phyloP scores from a whole-genome alignment of 35 echinoderm and acorn worm species.

The Acanthaster planci region DNA sequence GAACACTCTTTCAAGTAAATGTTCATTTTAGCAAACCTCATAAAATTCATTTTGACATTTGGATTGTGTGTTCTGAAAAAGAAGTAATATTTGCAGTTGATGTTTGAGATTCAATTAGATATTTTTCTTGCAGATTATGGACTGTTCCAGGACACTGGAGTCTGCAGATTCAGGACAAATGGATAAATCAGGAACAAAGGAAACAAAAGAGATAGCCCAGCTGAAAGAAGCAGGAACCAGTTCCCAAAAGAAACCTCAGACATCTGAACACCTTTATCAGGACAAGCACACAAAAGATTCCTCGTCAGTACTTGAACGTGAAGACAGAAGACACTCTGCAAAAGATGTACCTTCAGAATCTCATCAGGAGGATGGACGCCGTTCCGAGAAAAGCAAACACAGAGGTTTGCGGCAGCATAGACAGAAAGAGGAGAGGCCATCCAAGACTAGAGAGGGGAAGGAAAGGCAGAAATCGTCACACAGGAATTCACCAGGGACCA shows the following conservation, averaged over 20 bases:
- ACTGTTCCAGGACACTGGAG: background rate
- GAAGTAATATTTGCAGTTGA: no score
- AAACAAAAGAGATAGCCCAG: no score
- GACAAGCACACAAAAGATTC: no score
- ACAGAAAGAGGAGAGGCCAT: background rate
- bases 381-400: background rate
- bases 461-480: background rate
- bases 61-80: no score
- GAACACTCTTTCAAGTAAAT: no score
- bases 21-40: no score
- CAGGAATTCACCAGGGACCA: background rate
- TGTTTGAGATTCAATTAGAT: no score
- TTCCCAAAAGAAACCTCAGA: background rate
- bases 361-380: background rate
- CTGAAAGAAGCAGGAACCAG: background rate
- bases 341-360: background rate
- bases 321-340: background rate
- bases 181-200: no score
- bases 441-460: background rate
- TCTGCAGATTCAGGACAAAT: no score
- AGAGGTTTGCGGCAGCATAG: background rate
- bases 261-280: no score
- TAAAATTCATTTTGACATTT: no score
- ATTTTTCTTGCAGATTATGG: background rate
- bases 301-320: no score